phyloP scores from a whole-genome alignment of 2,113 vertebrate genomes.

The Vombatus ursinus region DNA sequence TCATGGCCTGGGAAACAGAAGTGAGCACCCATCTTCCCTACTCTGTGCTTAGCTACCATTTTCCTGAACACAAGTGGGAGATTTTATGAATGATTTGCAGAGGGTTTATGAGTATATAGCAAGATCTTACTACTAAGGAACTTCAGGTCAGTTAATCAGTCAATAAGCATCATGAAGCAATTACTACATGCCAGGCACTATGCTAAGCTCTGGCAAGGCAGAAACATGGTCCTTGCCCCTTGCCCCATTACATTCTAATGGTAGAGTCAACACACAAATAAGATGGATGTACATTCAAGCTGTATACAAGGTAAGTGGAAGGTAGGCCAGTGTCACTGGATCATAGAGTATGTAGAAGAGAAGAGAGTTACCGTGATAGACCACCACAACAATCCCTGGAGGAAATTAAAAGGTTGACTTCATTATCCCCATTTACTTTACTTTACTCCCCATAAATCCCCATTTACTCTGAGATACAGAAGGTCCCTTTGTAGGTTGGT shows the following conservation, averaged over 20 bases:
- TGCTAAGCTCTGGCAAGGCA: neutral
- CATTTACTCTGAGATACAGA: neutral
- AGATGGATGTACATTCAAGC: neutral
- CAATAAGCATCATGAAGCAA: neutral
- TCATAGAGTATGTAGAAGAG: neutral
- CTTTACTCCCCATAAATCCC: neutral
- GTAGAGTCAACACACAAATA: neutral
- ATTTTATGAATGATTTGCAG: neutral
- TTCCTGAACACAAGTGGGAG: neutral
- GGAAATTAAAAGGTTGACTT: neutral
- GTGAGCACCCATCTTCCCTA: neutral
- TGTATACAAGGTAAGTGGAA: neutral
- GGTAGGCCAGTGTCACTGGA: neutral
- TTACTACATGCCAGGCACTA: neutral
- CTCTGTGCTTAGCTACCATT: neutral
- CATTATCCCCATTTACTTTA: neutral
- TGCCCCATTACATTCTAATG: neutral
- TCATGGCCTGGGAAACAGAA: neutral
- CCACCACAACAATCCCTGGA: neutral
- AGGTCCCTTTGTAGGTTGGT: neutral
- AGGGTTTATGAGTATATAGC: neutral
- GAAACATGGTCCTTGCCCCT: neutral
- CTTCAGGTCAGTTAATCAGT: neutral
- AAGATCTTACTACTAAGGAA: neutral
- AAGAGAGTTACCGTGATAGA: neutral